These are phyloP conservation scores for Peromyscus eremicus DNA, from an alignment of 2,797 vertebrate genomes.

Conservation along the genomic window DNA sequence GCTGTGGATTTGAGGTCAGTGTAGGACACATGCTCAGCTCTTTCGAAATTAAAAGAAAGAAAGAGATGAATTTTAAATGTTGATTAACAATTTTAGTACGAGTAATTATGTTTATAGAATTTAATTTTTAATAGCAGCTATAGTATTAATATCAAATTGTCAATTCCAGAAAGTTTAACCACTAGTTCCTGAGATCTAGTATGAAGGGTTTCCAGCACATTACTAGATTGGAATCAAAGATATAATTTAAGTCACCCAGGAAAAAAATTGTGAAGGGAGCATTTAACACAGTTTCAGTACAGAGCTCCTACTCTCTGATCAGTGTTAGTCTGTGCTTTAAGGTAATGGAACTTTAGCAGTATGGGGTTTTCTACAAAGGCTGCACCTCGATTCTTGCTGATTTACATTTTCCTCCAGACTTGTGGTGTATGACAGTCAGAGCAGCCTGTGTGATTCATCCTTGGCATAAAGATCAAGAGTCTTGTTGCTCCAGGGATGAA, in stretches of 20 bases:
- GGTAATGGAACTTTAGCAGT: background rate
- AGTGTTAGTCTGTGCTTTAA: background rate
- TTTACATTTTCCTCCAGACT: conserved; percentile 27
- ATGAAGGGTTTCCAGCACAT: background rate
- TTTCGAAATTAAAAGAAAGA: background rate
- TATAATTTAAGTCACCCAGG: background rate
- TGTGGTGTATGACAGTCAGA: background rate
- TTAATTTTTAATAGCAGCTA: background rate
- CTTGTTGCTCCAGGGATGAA: background rate
- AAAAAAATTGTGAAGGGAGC: background rate
- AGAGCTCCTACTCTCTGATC: background rate
- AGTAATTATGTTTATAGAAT: background rate
- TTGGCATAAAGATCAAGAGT: conserved; percentile 13
- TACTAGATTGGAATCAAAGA: background rate
- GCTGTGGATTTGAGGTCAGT: background rate
- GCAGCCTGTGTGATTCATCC: background rate
- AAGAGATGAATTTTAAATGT: background rate
- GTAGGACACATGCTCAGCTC: background rate
- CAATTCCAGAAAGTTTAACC: background rate
- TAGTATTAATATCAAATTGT: background rate
- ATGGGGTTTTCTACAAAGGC: background rate
- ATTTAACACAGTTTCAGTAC: background rate
- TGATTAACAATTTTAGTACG: background rate
- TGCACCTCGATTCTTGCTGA: background rate
- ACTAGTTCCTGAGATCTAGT: background rate